A percentile compares a stretch with the other conserved stretches of the same genome.
phyloP scores from a whole-genome alignment of 2,797 vertebrate species.

The Eremophila alpestris region DNA sequence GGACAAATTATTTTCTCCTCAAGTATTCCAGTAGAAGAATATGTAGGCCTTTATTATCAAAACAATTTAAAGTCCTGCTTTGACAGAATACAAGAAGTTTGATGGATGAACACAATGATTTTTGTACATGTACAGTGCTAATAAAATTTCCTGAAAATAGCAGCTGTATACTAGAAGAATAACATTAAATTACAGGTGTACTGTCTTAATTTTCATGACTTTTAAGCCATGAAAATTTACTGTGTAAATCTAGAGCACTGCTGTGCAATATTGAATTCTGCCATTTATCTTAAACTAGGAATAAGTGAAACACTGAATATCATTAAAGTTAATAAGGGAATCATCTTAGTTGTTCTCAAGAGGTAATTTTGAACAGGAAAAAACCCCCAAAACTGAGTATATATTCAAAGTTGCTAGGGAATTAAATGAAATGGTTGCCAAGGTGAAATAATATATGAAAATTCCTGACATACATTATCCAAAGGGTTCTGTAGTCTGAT shows the following conservation, averaged over 20 bases:
- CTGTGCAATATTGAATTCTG: neutral
- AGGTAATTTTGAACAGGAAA: conserved; percentile 32
- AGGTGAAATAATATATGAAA: conserved; percentile 50
- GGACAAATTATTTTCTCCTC: neutral
- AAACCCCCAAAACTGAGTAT: neutral
- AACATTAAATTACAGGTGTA: neutral
- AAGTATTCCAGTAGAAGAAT: neutral
- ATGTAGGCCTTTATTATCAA: neutral
- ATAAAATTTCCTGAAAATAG: neutral
- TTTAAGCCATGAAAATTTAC: neutral
- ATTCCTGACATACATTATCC: neutral
- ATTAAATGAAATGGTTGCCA: conserved; percentile 50
- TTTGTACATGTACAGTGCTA: neutral
- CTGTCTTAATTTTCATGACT: neutral
- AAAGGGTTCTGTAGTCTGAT: conserved; percentile 42
- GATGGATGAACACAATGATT: neutral
- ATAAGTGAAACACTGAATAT: neutral
- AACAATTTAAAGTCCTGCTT: neutral
- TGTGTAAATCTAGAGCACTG: neutral
- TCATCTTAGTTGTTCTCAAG: conserved; percentile 12
- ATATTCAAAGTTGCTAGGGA: conserved; percentile 50
- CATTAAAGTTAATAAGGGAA: conserved; percentile 5
- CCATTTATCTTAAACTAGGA: neutral
- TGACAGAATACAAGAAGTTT: neutral
- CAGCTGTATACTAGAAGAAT: neutral